Conservation (phyloP, 2,888 invertebrate genomes). For the Eledone cirrhosa region DNA sequence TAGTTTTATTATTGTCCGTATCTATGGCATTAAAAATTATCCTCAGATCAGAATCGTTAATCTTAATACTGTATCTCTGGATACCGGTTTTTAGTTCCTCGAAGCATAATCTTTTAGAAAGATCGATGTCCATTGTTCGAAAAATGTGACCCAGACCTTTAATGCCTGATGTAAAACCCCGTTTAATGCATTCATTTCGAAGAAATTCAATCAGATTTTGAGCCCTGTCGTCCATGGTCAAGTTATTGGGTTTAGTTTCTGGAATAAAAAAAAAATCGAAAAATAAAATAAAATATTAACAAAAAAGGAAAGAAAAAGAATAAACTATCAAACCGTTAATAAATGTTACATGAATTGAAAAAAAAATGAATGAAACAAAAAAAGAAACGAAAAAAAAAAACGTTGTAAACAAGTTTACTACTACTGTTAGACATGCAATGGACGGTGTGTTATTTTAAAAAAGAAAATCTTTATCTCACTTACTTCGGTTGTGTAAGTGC, state of each 20-base stretch:
- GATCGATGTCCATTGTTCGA: conserved; percentile 57
- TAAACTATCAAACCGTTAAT: neutral
- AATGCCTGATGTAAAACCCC: conserved; percentile 48
- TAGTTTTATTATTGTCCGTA: conserved; percentile 49
- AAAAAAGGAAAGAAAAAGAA: conserved; percentile 28
- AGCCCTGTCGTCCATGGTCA: conserved; percentile 30
- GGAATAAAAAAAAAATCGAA: neutral
- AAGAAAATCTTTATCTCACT: neutral
- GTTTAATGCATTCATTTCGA: conserved; percentile 44
- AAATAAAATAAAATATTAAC: neutral
- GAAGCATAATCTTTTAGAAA: conserved; percentile 52
- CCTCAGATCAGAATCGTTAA: conserved; percentile 47
- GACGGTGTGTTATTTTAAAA: neutral
- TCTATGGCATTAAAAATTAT: conserved; percentile 54
- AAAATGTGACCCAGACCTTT: conserved; percentile 55
- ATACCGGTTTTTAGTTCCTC: conserved; percentile 56
- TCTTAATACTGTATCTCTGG: conserved; percentile 43
- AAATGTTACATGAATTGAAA: neutral
- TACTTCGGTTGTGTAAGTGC: neutral
- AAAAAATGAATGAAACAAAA: neutral
- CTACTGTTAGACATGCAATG: neutral
- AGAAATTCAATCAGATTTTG: conserved; percentile 43
- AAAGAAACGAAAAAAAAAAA: conserved; percentile 22
- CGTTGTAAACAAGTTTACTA: neutral
- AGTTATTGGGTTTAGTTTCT: no score